Evolutionary conservation across 2,888 invertebrate species (phyloP), one percentile per base, ranked within the genome.

Genomic region (Apodemia mormo): DNA sequence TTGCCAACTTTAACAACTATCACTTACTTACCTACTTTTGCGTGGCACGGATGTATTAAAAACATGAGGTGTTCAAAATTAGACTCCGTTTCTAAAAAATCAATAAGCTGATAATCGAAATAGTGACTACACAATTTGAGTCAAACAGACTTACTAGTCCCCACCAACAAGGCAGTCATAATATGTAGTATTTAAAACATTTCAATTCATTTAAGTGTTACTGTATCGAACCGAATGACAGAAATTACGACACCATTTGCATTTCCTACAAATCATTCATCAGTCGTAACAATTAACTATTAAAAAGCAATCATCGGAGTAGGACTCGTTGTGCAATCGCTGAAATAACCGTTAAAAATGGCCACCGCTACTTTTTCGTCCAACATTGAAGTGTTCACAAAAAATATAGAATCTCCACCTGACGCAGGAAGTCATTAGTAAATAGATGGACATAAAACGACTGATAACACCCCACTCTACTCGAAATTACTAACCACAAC

Each of bases 371-470:
- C 72, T 49, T 72, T 73, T 71, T 75, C 75, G 73, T 71, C 73
- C 58, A 74, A 76, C 65, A 68, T 72, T 69, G 72, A 12, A 76
- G 76, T 73, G 76, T 76, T 73, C 73, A 66, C 73, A 73, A 80
- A 85, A 85, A 87, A 85, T 83, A 85, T 80, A 81, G 85, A 85
- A 84, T 82, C 78, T 77, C 81, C 91, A 92, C 92, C 92, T 92
- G 92, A 90, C 89, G 88, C 86, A 90, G 92, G 92, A 93, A 92
- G 91, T 92, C 92, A 93, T 93, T 93, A 93, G 87, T 90, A 92
- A 93, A 93, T 93, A 92, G 90, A 92, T 89, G 90, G 89, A 86
- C 90, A 85, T 84, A 81, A 85, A 82, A 81, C 79, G 79, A 80
- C 81, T 83, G 92, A 91, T 91, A 91, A 89, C 88, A 83, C 90